Evolutionary conservation across 1,140 invertebrate species (phyloP).

Genomic region (Panagrolaimus sp.): DNA sequence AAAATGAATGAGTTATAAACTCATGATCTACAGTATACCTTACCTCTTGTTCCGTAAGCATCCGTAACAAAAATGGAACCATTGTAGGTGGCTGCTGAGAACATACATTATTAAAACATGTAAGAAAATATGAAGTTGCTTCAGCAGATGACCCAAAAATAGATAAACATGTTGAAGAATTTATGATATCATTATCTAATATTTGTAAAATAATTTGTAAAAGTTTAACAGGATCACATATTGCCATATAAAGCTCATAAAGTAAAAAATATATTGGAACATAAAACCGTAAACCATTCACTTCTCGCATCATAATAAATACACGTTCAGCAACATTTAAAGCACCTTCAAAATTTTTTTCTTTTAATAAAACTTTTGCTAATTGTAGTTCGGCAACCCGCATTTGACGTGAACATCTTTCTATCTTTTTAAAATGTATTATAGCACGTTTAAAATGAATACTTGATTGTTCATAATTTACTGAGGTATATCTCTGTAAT

Average conservation of each 20-base stretch:
- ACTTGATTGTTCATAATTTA: constrained; percentile 7
- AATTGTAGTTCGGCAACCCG: not conserved
- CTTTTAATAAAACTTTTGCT: constrained; percentile 3
- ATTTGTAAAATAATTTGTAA: constrained; percentile 9
- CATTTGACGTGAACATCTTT: constrained; percentile 8
- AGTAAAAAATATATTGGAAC: not conserved
- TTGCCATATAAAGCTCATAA: constrained; percentile 9
- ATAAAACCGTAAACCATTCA: not conserved
- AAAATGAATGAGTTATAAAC: too few species aligned
- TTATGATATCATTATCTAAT: not conserved
- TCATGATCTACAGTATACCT: not conserved
- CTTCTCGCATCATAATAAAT: constrained; percentile 9
- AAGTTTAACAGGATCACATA: not conserved
- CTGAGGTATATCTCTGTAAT: not conserved
- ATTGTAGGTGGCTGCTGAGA: not conserved
- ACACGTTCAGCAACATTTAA: constrained; percentile 2
- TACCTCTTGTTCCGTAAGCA: too few species aligned
- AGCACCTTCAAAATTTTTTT: not conserved
- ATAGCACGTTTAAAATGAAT: not conserved
- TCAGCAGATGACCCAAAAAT: not conserved
- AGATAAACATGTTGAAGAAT: not conserved
- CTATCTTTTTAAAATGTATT: not conserved
- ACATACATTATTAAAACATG: not conserved
- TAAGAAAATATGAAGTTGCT: not conserved
- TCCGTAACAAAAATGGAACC: not conserved